Evolutionary conservation across 2,113 vertebrate genomes (phyloP), one percentile per base, ranked within the genome.

Genomic region (Otis tarda): DNA sequence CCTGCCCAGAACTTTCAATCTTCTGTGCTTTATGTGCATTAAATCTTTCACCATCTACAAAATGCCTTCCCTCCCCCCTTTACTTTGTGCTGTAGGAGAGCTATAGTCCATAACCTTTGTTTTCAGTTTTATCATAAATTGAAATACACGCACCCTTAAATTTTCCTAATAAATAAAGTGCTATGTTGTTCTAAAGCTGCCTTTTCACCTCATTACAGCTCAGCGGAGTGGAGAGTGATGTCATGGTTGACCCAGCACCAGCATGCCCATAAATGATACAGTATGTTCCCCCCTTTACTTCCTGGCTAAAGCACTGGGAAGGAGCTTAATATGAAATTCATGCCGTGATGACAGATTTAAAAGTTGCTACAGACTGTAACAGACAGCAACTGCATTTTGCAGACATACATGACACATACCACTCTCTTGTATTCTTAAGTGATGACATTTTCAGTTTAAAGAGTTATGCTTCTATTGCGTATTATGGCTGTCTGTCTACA

Each of bases 301-400:
- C 98, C 98, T 98, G 97, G 95, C 97, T 97, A 94, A 60, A 98
- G 97, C 98, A 96, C 97, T 87, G 95, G 97, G 98, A 99, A 98
- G 97, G 98, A 97, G 98, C 97, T 98, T 97, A 98, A 98, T 98
- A 98, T 97, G 97, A 98, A 97, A 98, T 98, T 98, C 98, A 98
- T 98, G 98, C 98, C 11, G 98, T 98, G 99, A 97, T 99, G 99
- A 99, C 99, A 99, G 99, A 99, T 99, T 99, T 99, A 99, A 98
- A 98, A 99, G 98, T 99, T 99, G 99, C 98, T 98, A 98, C 98
- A 99, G 98, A 99, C 97, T 97, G 98, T 98, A 98, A 98, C 98
- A 98, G 99, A 99, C 99, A 99, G 98, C 98, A 98, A 98, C 98
- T 97, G 98, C 98, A 97, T 98, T 98, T 98, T 98, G 98, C 98